Conservation (phyloP, 2,113 vertebrate genomes). For the Vombatus ursinus region DNA sequence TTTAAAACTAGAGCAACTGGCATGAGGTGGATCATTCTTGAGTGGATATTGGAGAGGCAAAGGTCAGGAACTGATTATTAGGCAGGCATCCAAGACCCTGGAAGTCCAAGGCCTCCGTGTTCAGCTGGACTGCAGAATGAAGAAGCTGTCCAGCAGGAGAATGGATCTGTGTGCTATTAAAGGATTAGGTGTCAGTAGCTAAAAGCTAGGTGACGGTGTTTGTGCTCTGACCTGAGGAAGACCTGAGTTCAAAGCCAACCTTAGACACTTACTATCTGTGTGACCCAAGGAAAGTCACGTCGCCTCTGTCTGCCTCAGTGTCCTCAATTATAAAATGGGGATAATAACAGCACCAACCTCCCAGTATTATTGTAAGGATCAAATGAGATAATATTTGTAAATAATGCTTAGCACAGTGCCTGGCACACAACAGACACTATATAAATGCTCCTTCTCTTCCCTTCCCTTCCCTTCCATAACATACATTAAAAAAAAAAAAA, state of each 20-base stretch:
- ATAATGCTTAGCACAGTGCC: background rate
- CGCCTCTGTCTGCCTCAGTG: background rate
- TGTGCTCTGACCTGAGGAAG: background rate
- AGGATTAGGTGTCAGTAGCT: background rate
- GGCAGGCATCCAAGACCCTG: conserved; percentile 13
- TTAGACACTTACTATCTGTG: background rate
- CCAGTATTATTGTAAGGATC: background rate
- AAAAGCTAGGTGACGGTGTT: background rate
- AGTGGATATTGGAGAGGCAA: conserved; percentile 20
- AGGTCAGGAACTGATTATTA: background rate
- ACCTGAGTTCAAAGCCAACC: background rate
- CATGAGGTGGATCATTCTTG: background rate
- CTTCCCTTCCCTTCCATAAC: background rate
- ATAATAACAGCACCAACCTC: background rate
- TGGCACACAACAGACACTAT: no score
- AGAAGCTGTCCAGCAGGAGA: background rate
- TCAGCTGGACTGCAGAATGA: background rate
- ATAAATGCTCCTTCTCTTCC: no score
- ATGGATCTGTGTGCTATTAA: background rate
- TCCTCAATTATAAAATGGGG: background rate
- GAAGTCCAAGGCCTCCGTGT: conserved; percentile 25
- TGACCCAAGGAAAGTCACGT: background rate
- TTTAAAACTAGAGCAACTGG: background rate
- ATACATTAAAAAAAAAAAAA: background rate
- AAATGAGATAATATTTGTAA: background rate